A percentile compares a stretch with the other conserved stretches of the same genome.
phyloP scores from a whole-genome alignment of 2,797 vertebrate genomes.

The Gephyroberyx darwinii region DNA sequence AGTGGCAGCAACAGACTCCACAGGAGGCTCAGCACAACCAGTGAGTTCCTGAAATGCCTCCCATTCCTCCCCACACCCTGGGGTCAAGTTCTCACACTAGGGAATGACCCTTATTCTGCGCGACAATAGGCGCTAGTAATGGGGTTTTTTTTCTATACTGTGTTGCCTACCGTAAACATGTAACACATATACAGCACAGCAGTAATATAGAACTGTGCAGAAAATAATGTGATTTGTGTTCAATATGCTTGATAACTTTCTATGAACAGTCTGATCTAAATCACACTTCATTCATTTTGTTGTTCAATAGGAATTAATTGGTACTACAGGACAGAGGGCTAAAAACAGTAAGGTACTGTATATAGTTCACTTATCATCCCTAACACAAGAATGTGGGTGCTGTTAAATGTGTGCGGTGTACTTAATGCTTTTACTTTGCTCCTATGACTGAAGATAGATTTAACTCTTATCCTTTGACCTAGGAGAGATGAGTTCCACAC shows the following conservation, averaged over 20 bases:
- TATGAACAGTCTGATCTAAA: conserved; percentile 1
- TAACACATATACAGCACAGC: conserved; percentile 7
- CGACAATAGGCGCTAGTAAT: conserved; percentile 29
- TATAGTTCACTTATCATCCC: background rate
- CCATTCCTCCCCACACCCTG: conserved; percentile 58
- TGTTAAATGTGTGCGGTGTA: conserved; percentile 52
- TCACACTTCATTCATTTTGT: conserved; percentile 29
- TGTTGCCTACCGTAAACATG: conserved; percentile 12
- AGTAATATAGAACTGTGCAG: background rate
- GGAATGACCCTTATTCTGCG: conserved; percentile 35
- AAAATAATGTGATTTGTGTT: background rate
- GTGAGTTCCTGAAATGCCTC: conserved; percentile 80
- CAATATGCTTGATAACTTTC: background rate
- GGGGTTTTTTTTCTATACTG: conserved; percentile 18
- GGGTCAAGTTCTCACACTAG: conserved; percentile 55
- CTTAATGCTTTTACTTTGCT: conserved; percentile 25
- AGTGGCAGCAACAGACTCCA: conserved; percentile 75
- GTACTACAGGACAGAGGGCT: conserved; percentile 51
- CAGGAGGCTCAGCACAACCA: conserved; percentile 67
- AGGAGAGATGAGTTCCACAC: background rate
- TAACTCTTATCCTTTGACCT: conserved; percentile 19
- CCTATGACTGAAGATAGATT: conserved; percentile 13
- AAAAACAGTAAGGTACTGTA: conserved; percentile 76
- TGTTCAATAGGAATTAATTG: conserved; percentile 64
- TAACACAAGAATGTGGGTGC: conserved; percentile 36